Conservation (phyloP, 2,888 invertebrate genomes). For the Deroplatys truncata region DNA sequence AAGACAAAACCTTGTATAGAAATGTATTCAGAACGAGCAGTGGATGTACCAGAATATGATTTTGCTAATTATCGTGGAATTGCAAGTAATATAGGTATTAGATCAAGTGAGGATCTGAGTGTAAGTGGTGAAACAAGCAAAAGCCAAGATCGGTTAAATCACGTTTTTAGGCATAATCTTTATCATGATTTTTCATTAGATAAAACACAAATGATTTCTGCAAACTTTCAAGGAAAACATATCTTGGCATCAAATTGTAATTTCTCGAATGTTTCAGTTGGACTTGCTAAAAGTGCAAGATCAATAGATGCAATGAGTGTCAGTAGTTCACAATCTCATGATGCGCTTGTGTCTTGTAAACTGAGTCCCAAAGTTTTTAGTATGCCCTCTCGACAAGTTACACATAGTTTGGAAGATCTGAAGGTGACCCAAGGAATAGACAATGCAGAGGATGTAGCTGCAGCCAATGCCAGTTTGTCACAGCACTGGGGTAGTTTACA, state of each 20-base stretch:
- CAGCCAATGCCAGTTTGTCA: slow-evolving; percentile 5
- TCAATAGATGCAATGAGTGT: slow-evolving; percentile 28
- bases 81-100: neutral
- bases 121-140: slow-evolving; percentile 35
- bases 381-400: slow-evolving; percentile 40
- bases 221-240: slow-evolving; percentile 35
- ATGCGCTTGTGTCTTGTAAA: slow-evolving; percentile 47
- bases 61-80: slow-evolving; percentile 3
- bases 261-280: neutral
- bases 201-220: slow-evolving; percentile 2
- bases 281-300: slow-evolving; percentile 12
- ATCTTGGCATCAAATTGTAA: neutral
- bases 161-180: neutral
- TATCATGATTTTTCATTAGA: slow-evolving; percentile 5
- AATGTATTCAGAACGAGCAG: slow-evolving; percentile 40
- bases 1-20: slow-evolving; percentile 6
- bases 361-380: slow-evolving; percentile 64
- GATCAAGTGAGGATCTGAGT: slow-evolving; percentile 36
- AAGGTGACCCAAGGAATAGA: slow-evolving; percentile 37
- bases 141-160: slow-evolving; percentile 27
- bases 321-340: slow-evolving; percentile 29
- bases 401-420: slow-evolving; percentile 45
- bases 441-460: neutral
- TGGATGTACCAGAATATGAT: slow-evolving; percentile 41
- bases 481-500: slow-evolving; percentile 60